Base-by-base conservation (phyloP, 2,113 vertebrate genomes). In the Mungos mungo region DNA sequence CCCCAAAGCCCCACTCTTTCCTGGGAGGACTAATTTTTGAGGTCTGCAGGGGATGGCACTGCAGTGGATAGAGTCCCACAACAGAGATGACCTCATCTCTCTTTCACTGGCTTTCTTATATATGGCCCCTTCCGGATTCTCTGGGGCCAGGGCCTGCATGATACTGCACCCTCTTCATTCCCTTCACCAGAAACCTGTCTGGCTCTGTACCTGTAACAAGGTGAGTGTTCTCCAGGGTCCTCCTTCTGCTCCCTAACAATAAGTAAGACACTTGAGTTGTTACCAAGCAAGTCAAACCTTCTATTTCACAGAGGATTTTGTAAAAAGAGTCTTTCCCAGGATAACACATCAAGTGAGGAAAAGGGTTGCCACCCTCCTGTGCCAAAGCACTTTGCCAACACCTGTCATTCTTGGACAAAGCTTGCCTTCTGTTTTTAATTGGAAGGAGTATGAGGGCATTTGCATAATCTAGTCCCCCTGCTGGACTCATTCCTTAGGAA, bases 31-130 rank as follows among this genome's bases (percentile, higher is more conserved):
- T 94, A 87, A 89, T 95, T 83, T 93, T 85, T 97, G 76, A 93
- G 72, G 23, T 72, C 65, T 38, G 81, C 66, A 80, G 82, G 72
- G 60, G 52, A 88, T 79, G n/a, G 85, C n/a, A 29, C 57, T 23
- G 13, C 33, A 50, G 77, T 57, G 38, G 21, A 27, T 15, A 27
- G 33, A 50, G 2, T 38, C 86, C 52, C 54, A 82, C 50, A 47
- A 12, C 23, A 80, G 7, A n/a, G 66, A 69, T 95, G 87, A 95
- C 76, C 29, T 97, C 97, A 97, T 88, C 10, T 93, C 38, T 23
- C 35, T 54, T 79, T 68, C 38, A 63, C 54, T 77, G 0, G 0
- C 79, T 86, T 88, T 13, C 87, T 95, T 86, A 91, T 96, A 93
- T 95, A 93, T 69, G 80, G 50, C n/a, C 47, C 38, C 38, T 50